phyloP scores from a whole-genome alignment of 2,888 invertebrate species.

The Melanostoma mellinum region DNA sequence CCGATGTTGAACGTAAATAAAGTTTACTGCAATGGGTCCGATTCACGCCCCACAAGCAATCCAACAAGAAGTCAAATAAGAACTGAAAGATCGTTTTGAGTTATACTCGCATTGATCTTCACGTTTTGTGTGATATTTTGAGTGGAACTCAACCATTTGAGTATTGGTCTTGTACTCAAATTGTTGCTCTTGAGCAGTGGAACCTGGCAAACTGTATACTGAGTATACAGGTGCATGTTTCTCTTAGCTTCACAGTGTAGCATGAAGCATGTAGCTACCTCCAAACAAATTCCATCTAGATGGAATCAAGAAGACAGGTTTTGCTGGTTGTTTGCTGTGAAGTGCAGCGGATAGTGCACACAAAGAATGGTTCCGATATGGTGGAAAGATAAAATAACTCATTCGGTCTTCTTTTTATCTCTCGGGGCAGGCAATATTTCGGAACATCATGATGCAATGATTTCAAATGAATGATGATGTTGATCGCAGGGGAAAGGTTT shows the following conservation, averaged over 20 bases:
- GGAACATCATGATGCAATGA: conserved; percentile 64
- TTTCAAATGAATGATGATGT: conserved; percentile 64
- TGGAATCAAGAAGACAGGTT: conserved; percentile 58
- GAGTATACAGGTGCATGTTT: conserved; percentile 31
- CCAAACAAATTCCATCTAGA: conserved; percentile 30
- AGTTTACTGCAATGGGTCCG: conserved; percentile 11
- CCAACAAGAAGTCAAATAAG: conserved; percentile 55
- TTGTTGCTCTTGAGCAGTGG: conserved; percentile 54
- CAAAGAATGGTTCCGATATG: conserved; percentile 64
- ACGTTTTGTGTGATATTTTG: conserved; percentile 4
- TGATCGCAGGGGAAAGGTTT: conserved; percentile 62
- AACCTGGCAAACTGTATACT: conserved; percentile 3
- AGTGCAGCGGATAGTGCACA: conserved; percentile 61
- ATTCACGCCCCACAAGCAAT: conserved; percentile 30
- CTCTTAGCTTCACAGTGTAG: conserved; percentile 37
- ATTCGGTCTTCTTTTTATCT: conserved; percentile 57
- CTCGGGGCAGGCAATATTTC: conserved; percentile 62
- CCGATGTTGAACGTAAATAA: neutral
- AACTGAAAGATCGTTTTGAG: conserved; percentile 62
- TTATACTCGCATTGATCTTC: conserved; percentile 39
- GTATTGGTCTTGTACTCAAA: conserved; percentile 20
- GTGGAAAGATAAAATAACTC: conserved; percentile 59
- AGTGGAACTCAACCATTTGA: conserved; percentile 35
- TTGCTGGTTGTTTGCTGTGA: conserved; percentile 44
- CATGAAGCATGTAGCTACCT: neutral